Base-by-base conservation (phyloP, 2,797 vertebrate species). In the Malurus splendens region DNA sequence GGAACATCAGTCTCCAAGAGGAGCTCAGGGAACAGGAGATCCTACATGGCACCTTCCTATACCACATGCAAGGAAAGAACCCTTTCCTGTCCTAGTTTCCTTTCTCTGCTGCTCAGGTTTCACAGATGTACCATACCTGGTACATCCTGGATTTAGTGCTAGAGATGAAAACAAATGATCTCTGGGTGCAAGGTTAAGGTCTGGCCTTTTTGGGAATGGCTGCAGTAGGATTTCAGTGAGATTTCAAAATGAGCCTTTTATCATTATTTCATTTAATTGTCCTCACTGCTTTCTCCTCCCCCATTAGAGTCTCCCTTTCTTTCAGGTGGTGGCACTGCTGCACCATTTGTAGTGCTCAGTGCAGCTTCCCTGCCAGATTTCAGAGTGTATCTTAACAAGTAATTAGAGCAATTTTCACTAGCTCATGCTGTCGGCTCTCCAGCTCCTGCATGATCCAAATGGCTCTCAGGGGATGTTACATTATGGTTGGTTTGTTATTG, bases 371-470 rank as follows among this genome's bases (percentile, higher is more conserved):
- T 71, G 51, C 71, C 79, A 93, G 93, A 50, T 71, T 82, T 61
- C 28, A 38, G 75, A 85, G 86, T 64, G 52, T 77, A 79, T 92
- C 87, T 86, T 91, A 91, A 87, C 81, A 86, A 92, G 80, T 92
- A 83, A 92, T 95, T 94, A 94, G 80, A 93, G 82, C 86, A 87
- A 89, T 92, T 94, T 95, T 89, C 92, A 92, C 76, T 57, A 75
- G 80, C 76, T 90, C 61, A 80, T 28, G 59, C 83, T 88, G 88
- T 89, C 87, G 5, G 78, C 72, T 94, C 83, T 90, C 85, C 92
- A 91, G 92, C 87, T 86, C 87, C 83, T 87, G 51, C 80, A 84
- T 92, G 90, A 94, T 95, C 92, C 91, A 87, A 87, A 89, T 90
- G 86, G 82, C 74, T 94, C 92, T 78, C 92, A 67, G 82, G 91